These are phyloP conservation scores for Rutpela maculata DNA, from an alignment of 2,888 invertebrate genomes.

Conservation along the genomic window DNA sequence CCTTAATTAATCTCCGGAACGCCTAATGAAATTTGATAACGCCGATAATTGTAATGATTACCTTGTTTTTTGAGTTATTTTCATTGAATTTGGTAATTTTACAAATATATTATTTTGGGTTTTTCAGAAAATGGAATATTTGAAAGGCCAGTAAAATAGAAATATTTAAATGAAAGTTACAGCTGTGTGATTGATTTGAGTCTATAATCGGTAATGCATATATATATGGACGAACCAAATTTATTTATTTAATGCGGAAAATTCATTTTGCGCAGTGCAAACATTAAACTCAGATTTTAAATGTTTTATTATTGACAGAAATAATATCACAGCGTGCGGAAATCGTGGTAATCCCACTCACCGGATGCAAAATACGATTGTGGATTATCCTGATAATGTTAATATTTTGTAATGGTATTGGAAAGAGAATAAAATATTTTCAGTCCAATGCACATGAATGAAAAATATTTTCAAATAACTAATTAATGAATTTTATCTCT, in stretches of 20 bases:
- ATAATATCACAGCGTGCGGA: slow-evolving; percentile 57
- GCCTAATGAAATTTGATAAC: too few species aligned
- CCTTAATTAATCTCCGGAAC: too few species aligned
- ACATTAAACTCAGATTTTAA: slow-evolving; percentile 37
- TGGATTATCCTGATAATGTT: slow-evolving; percentile 66
- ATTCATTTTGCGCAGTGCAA: slow-evolving; percentile 8
- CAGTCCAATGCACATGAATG: background rate
- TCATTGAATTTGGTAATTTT: too few species aligned
- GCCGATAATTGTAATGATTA: too few species aligned
- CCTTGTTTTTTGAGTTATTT: too few species aligned
- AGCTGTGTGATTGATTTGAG: too few species aligned
- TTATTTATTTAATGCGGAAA: background rate
- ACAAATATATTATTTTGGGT: too few species aligned
- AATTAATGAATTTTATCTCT: too few species aligned
- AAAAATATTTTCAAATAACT: too few species aligned
- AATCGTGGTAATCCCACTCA: slow-evolving; percentile 65
- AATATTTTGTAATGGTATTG: slow-evolving; percentile 43
- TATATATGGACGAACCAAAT: background rate
- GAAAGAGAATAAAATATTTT: slow-evolving; percentile 20
- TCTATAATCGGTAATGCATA: background rate
- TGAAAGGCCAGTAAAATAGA: too few species aligned
- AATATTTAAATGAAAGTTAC: too few species aligned
- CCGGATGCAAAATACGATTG: slow-evolving; percentile 63
- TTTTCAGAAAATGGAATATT: too few species aligned
- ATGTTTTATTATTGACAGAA: slow-evolving; percentile 48